phyloP scores from a whole-genome alignment of 2,797 vertebrate genomes.

The Lepilemur ruficaudatus region DNA sequence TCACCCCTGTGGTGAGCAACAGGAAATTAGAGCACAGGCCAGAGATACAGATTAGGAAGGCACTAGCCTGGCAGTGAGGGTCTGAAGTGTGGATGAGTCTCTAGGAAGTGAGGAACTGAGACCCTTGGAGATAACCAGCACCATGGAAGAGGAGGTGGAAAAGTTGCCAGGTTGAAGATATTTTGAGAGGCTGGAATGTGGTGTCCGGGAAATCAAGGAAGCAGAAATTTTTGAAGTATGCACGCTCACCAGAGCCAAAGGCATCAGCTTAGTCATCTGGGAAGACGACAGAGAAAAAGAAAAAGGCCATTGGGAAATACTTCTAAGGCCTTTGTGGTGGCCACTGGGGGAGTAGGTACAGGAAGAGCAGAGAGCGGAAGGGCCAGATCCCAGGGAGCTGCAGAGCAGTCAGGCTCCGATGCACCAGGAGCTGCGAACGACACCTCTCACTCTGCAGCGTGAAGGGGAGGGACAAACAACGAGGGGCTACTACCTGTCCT shows the following conservation, averaged over 20 bases:
- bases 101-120: neutral
- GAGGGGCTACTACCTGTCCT: neutral
- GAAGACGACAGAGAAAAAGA: neutral
- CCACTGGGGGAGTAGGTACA: neutral
- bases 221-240: neutral
- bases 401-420: neutral
- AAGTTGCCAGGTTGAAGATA: neutral
- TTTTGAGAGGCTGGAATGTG: neutral
- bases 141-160: neutral
- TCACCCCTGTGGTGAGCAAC: neutral
- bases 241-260: neutral
- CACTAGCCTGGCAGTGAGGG: neutral
- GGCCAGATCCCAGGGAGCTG: neutral
- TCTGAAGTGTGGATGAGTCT: neutral
- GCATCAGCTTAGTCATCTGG: neutral
- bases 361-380: neutral
- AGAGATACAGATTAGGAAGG: neutral
- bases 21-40: neutral
- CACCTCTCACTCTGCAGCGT: rapidly evolving
- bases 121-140: neutral
- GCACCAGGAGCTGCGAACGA: neutral
- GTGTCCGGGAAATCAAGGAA: neutral
- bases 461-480: neutral
- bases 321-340: neutral
- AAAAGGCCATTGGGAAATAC: neutral